Conservation (phyloP, 2,888 invertebrate genomes). For the Crepidodera aurea region DNA sequence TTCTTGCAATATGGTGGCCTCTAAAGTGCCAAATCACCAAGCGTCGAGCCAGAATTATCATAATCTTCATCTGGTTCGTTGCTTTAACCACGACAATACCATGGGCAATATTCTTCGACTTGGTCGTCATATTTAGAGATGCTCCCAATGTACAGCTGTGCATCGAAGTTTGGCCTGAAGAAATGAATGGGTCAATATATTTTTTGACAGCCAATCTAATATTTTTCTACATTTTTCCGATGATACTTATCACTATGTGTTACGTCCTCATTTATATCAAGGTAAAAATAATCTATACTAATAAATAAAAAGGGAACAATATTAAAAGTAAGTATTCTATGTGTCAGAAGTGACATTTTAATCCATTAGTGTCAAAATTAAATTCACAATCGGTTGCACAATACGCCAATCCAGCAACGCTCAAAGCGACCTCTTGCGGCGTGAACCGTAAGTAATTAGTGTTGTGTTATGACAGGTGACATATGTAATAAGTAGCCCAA, state of each 20-base stretch:
- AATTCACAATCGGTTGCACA: no score
- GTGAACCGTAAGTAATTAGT: no score
- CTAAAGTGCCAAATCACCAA: conserved; percentile 91
- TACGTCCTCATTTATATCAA: conserved; percentile 93
- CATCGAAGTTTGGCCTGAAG: conserved; percentile 87
- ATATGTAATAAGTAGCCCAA: no score
- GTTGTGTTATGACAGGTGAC: no score
- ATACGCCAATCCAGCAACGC: no score
- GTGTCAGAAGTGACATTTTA: no score
- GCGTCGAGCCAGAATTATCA: conserved; percentile 85
- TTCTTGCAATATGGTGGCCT: conserved; percentile 95
- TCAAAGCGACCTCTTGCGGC: no score
- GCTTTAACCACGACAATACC: conserved; percentile 86
- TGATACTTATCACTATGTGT: conserved; percentile 89
- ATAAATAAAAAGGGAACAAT: no score
- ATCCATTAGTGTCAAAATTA: no score
- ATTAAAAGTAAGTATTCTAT: no score
- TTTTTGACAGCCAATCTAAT: conserved; percentile 89
- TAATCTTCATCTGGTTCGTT: conserved; percentile 88
- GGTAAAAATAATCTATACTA: conserved; percentile 5
- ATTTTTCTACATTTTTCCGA: conserved; percentile 89
- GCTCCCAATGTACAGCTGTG: conserved; percentile 80
- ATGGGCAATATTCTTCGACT: conserved; percentile 90
- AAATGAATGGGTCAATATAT: conserved; percentile 81
- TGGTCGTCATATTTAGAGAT: conserved; percentile 76